Base-by-base conservation (phyloP, 2,113 vertebrate species). In the Salvator merianae region DNA sequence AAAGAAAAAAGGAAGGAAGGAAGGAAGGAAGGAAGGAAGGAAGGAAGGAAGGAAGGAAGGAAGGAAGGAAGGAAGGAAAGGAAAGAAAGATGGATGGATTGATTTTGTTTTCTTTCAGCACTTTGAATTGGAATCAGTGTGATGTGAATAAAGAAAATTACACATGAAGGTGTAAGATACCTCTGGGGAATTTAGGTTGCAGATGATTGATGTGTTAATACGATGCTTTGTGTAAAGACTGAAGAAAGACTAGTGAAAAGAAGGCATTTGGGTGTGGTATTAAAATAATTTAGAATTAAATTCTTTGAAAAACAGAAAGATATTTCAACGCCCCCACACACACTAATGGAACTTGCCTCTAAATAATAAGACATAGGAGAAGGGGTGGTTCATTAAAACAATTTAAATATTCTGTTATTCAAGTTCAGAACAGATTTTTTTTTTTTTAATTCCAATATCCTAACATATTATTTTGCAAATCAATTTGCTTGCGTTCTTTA, bases 181-280 rank as follows among this genome's bases (percentile, higher is more conserved):
- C 84, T 86, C 22, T 0, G 85, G 83, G 76, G 70, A 91, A 7
- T 65, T 50, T 24, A 77, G 32, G 22, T 12, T 82, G 77, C 30
- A 65, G 82, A 83, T 79, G 79, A 86, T 34, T 86, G 82, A 86
- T 75, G 26, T 79, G 20, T 47, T 94, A 88, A 91, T 47, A 87
- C 71, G 81, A 90, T 87, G 77, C 9, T 16, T 79, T 87, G 77
- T 82, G 66, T 47, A 69, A 18, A 74, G 85, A 79, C 13, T 88
- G 63, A 36, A 43, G 68, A 83, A 81, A 79, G 7, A 89, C 40
- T 79, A 87, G 68, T 50, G 28, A 79, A 77, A 86, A 85, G 59
- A 6, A 75, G n/a, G 53, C 69, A 83, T 26, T 66, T 66, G 36
- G 16, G 8, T 79, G 9, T 26, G 28, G 26, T 43, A 65, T 79